Base-by-base conservation (phyloP, 2,888 invertebrate genomes). In the Ormyrus nitidulus region DNA sequence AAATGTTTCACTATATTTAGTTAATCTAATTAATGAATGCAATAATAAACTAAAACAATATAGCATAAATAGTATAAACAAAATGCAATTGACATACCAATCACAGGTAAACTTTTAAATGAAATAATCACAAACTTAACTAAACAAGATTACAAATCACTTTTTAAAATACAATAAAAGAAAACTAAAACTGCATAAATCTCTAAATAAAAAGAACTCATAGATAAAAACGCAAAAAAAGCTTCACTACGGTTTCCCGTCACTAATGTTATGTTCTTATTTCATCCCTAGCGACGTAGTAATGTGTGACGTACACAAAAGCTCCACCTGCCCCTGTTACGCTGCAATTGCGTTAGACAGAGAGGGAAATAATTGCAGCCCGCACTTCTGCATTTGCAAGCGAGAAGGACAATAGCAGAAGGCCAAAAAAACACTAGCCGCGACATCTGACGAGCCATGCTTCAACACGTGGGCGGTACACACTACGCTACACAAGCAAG, bases 231-330 rank as follows among this genome's bases (percentile, higher is more conserved):
- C 44, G 1, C 54, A 77, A 68, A 71, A 74, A 75, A 62, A 71
- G n/a, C 6, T 44, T n/a, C 19, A 72, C 68, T 68, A 34, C 19
- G 9, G 10, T 59, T 19, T 49, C 7, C 34, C 62, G 77, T 66
- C 19, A 65, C 13, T 68, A 82, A 78, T 82, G 82, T 82, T 82
- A 80, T 82, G 82, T 69, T 82, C 53, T 75, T 77, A 80, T 80
- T 75, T 75, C 78, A 80, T 80, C 77, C 80, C 77, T 81, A 82
- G 82, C 82, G 82, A 82, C 82, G 80, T 80, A 46, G 59, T 53
- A 19, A 34, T 34, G 70, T 58, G 34, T 6, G 49, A 5, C 54
- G 49, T 10, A 6, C 10, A 58, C 54, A 44, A 19, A 19, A 46
- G 6, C 48, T 51, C 0, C 46, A 44, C 61, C 46, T 64, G 34